Evolutionary conservation across 2,888 invertebrate genomes (phyloP).

Genomic region (Pheosia tremula): DNA sequence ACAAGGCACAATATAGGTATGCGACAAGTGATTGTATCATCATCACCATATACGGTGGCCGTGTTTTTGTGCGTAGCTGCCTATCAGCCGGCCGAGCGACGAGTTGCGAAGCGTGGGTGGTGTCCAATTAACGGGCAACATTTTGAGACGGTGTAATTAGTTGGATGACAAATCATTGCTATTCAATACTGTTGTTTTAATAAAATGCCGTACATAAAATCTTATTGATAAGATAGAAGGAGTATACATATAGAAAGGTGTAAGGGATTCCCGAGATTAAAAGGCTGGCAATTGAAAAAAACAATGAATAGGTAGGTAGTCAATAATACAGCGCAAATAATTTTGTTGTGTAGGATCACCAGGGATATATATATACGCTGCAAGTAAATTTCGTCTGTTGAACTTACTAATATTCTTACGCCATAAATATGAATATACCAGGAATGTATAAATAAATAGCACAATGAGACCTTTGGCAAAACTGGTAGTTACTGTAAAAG

Average conservation of each 20-base stretch:
- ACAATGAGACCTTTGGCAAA: constrained; percentile 1
- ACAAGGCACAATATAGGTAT: constrained; percentile 40
- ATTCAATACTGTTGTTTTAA: background rate
- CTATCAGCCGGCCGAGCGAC: constrained; percentile 12
- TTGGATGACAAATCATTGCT: constrained; percentile 18
- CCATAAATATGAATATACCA: background rate
- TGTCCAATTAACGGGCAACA: constrained; percentile 15
- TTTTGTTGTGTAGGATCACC: no score
- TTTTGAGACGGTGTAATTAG: constrained; percentile 27
- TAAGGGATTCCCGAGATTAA: no score
- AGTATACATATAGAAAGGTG: no score
- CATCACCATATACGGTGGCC: constrained; percentile 32
- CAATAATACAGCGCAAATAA: no score
- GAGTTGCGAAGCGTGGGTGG: constrained; percentile 20
- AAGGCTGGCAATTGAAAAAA: no score
- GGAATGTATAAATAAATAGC: constrained; percentile 1
- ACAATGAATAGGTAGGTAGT: no score
- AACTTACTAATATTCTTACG: background rate
- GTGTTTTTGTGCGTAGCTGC: constrained; percentile 29
- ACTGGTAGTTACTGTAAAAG: background rate
- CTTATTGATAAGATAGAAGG: no score
- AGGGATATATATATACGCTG: no score
- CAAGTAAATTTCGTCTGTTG: no score
- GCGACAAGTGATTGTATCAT: constrained; percentile 40
- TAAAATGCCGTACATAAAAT: no score